These are phyloP conservation scores for Phaethornis superciliosus DNA, from an alignment of 2,113 vertebrate genomes.

Conservation along the genomic window DNA sequence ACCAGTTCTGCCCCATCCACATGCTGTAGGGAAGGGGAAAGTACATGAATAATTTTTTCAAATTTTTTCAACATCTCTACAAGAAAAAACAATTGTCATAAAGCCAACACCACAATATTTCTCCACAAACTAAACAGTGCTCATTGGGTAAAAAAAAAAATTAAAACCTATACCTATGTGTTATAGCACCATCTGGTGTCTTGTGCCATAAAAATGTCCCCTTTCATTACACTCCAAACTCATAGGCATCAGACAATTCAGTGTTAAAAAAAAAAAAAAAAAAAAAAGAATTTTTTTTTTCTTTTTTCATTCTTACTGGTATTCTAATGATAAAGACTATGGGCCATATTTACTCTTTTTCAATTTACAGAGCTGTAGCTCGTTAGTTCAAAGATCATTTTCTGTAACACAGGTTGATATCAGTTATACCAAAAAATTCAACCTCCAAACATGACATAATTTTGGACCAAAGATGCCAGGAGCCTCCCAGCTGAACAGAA, in stretches of 20 bases:
- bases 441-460: not conserved
- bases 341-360: not conserved
- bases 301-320: not conserved
- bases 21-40: not conserved
- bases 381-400: not conserved
- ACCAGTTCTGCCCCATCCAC: not conserved
- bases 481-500: not conserved
- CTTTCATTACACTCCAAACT: not conserved
- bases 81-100: not conserved
- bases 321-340: not conserved
- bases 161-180: not conserved
- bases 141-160: not conserved
- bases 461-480: not conserved
- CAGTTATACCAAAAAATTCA: not conserved
- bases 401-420: not conserved
- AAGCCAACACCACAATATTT: not conserved
- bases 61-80: not conserved
- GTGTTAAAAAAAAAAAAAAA: not conserved
- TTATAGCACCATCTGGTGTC: constrained; percentile 67
- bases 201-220: not conserved
- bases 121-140: not conserved
- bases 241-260: not conserved
- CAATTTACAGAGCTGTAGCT: not conserved
- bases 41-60: not conserved
- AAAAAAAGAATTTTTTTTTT: not conserved